These are phyloP conservation scores for Aporophyla nigra DNA, from an alignment of 2,888 invertebrate species.

Conservation along the genomic window DNA sequence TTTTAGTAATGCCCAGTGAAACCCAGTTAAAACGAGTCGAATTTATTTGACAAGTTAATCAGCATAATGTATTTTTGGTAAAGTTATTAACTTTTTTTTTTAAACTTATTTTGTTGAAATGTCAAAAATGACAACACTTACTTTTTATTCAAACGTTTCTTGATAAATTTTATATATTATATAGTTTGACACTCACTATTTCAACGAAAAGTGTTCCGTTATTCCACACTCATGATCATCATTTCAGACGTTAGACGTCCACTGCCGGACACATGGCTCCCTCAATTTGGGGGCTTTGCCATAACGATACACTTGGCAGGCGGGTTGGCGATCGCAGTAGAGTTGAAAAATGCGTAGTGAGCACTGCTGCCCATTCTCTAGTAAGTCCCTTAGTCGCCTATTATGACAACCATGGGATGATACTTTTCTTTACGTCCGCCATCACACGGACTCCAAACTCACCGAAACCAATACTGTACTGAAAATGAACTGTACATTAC, in stretches of 20 bases:
- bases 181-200: background rate
- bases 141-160: background rate
- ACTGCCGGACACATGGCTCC: too few relatives aligned
- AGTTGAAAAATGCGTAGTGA: too few relatives aligned
- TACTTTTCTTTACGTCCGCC: too few relatives aligned
- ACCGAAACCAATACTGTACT: background rate
- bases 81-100: slow-evolving; percentile 15
- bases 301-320: too few relatives aligned
- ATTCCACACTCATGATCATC: too few relatives aligned
- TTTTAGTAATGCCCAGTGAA: slow-evolving; percentile 12
- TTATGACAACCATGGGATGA: too few relatives aligned
- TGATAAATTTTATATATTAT: background rate
- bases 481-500: background rate
- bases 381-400: too few relatives aligned
- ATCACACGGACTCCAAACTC: too few relatives aligned
- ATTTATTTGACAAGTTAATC: slow-evolving; percentile 40
- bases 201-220: background rate
- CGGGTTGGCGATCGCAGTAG: too few relatives aligned
- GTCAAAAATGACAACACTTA: background rate
- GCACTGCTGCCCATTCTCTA: too few relatives aligned
- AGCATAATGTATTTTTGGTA: slow-evolving; percentile 22
- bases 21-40: slow-evolving; percentile 29
- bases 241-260: too few relatives aligned
- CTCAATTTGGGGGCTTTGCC: too few relatives aligned
- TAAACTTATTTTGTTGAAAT: background rate